Evolutionary conservation across 1,140 invertebrate genomes (phyloP).

Genomic region (Nautilus pompilius): DNA sequence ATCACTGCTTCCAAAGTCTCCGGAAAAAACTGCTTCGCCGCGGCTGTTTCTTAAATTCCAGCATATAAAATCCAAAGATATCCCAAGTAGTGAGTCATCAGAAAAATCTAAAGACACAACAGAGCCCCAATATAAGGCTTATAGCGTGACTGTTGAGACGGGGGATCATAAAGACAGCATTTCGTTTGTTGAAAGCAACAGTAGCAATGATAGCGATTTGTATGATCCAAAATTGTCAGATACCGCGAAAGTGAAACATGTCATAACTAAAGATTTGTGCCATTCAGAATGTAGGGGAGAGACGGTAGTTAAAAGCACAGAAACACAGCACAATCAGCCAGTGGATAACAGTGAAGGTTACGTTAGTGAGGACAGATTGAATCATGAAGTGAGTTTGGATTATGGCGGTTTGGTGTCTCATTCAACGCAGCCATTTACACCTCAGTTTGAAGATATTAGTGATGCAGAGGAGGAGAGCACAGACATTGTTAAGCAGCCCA

Average conservation of each 20-base stretch:
- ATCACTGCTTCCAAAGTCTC: conserved; percentile 27
- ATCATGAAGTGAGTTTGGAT: background rate
- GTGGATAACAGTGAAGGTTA: background rate
- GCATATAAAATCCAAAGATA: conserved; percentile 55
- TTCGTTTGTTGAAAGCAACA: background rate
- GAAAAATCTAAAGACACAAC: conserved; percentile 30
- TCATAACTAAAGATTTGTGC: background rate
- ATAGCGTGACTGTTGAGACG: conserved; percentile 39
- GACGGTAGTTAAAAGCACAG: background rate
- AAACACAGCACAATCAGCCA: background rate
- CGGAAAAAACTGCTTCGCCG: conserved; percentile 56
- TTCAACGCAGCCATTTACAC: conserved; percentile 15
- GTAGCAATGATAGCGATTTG: conserved; percentile 35
- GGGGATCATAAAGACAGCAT: conserved; percentile 23
- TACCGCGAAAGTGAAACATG: background rate
- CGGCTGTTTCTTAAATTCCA: conserved; percentile 63
- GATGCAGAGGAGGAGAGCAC: conserved; percentile 12
- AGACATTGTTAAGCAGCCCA: background rate
- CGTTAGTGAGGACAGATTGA: background rate
- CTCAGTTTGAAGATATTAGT: conserved; percentile 14
- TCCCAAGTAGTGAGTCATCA: conserved; percentile 15
- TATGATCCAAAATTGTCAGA: conserved; percentile 19
- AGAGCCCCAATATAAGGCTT: conserved; percentile 33
- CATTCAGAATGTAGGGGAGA: background rate
- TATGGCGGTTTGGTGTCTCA: background rate